A percentile compares a stretch with the other conserved stretches of the same genome.
phyloP scores from a whole-genome alignment of 2,888 invertebrate species.

The Psylliodes chrysocephalus region DNA sequence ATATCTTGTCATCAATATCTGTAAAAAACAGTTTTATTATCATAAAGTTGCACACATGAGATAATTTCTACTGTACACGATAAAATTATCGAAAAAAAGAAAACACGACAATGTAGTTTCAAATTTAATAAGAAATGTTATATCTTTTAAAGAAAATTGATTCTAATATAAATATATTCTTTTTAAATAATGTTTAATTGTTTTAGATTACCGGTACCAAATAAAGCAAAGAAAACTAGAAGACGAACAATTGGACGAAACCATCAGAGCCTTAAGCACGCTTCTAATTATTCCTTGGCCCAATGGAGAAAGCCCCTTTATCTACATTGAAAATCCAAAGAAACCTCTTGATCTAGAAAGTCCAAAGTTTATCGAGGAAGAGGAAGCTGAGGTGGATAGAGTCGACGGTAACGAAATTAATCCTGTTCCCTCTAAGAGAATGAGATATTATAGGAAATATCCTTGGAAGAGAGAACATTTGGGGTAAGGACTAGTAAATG shows the following conservation, averaged over 20 bases:
- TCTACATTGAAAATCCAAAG: constrained; percentile 57
- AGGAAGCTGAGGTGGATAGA: neutral
- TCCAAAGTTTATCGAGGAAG: neutral
- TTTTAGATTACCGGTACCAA: constrained; percentile 14
- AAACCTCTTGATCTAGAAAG: neutral
- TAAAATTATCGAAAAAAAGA: no score
- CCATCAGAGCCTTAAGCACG: constrained; percentile 43
- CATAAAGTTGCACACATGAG: no score
- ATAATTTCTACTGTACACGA: no score
- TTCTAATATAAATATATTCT: no score
- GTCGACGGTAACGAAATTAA: constrained; percentile 21
- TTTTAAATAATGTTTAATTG: neutral
- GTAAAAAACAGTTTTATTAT: no score
- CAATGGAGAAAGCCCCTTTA: constrained; percentile 56
- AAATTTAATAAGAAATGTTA: no score
- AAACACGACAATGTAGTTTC: no score
- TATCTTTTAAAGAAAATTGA: no score
- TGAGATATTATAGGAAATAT: constrained; percentile 71
- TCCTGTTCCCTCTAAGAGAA: constrained; percentile 62
- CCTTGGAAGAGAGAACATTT: constrained; percentile 72
- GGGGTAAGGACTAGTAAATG: constrained; percentile 46
- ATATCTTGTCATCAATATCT: no score
- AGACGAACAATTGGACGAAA: constrained; percentile 44
- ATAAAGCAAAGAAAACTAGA: constrained; percentile 24
- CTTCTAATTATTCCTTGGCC: constrained; percentile 58